Evolutionary conservation across 2,888 invertebrate genomes (phyloP).

Genomic region (Morpho achilles): DNA sequence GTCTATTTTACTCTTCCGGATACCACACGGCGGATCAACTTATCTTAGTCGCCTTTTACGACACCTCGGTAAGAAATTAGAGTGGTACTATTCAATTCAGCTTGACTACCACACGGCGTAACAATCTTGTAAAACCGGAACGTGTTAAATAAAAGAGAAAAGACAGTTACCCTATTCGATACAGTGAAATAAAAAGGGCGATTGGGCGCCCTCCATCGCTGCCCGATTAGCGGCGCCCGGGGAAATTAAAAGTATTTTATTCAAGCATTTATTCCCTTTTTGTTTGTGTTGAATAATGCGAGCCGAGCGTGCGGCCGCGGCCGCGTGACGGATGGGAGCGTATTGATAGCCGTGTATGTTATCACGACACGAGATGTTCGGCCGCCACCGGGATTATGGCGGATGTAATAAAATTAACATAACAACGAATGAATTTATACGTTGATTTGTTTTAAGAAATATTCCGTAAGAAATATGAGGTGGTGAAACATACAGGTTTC

Average conservation of each 20-base stretch:
- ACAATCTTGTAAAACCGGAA: background rate
- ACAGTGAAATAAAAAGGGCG: slow-evolving; percentile 76
- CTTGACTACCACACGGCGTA: too few species aligned
- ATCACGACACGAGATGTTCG: slow-evolving; percentile 17
- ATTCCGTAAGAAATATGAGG: background rate
- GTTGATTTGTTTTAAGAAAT: slow-evolving; percentile 8
- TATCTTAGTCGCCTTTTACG: too few species aligned
- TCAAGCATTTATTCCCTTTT: slow-evolving; percentile 73
- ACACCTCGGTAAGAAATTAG: too few species aligned
- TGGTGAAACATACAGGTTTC: slow-evolving; percentile 3
- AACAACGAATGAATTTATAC: slow-evolving; percentile 10
- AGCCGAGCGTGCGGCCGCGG: slow-evolving; percentile 39
- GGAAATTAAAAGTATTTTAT: slow-evolving; percentile 78
- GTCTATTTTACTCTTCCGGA: too few species aligned
- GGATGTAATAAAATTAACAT: slow-evolving; percentile 18
- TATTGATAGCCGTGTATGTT: slow-evolving; percentile 32
- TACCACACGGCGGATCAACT: too few species aligned
- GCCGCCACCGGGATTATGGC: slow-evolving; percentile 10
- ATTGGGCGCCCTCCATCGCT: slow-evolving; percentile 74
- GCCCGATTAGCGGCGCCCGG: slow-evolving; percentile 76
- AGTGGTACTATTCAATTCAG: too few species aligned
- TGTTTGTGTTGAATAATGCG: slow-evolving; percentile 67
- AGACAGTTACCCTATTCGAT: slow-evolving; percentile 28
- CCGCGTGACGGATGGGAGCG: slow-evolving; percentile 28
- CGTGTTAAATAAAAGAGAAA: background rate